A percentile compares a stretch with the other conserved stretches of the same genome.
phyloP scores from a whole-genome alignment of 2,797 vertebrate species.

The Thaleichthys pacificus region DNA sequence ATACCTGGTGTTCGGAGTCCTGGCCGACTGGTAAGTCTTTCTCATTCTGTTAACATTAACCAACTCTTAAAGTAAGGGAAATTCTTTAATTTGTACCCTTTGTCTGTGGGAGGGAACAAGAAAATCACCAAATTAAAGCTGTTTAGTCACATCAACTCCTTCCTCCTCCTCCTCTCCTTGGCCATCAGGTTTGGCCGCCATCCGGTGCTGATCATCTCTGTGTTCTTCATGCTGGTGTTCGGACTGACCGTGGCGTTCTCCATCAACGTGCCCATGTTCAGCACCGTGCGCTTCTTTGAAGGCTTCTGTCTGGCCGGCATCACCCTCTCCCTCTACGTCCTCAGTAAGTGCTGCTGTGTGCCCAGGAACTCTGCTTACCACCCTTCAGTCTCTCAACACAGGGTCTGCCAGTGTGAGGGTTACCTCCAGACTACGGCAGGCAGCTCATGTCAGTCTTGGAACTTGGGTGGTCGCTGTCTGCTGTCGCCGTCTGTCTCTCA shows the following conservation, averaged over 20 bases:
- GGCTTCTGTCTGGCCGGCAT: constrained; percentile 97
- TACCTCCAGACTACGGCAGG: no score
- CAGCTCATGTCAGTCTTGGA: no score
- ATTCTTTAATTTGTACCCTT: no score
- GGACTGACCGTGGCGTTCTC: constrained; percentile 94
- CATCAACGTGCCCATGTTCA: constrained; percentile 94
- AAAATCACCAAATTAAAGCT: no score
- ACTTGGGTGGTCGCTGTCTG: no score
- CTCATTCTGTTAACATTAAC: not conserved
- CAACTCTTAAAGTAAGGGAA: no score
- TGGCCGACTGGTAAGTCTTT: constrained; percentile 92
- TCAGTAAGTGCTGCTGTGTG: constrained; percentile 79
- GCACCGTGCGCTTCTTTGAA: constrained; percentile 98
- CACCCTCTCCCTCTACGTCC: constrained; percentile 87
- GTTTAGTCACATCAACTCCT: not conserved
- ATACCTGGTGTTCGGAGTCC: constrained; percentile 93
- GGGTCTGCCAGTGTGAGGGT: no score
- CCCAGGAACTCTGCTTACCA: not conserved
- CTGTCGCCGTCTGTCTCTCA: not conserved
- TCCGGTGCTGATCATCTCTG: constrained; percentile 88
- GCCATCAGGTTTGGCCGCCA: constrained; percentile 87
- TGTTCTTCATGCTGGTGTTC: constrained; percentile 92
- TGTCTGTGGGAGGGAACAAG: no score
- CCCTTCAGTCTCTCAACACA: not conserved
- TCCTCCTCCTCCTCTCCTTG: not conserved